Percentiles rank a stretch among this genome's conserved stretches.
These are phyloP conservation scores for Lontra canadensis DNA, from an alignment of 2,113 vertebrate genomes.

Conservation along the genomic window DNA sequence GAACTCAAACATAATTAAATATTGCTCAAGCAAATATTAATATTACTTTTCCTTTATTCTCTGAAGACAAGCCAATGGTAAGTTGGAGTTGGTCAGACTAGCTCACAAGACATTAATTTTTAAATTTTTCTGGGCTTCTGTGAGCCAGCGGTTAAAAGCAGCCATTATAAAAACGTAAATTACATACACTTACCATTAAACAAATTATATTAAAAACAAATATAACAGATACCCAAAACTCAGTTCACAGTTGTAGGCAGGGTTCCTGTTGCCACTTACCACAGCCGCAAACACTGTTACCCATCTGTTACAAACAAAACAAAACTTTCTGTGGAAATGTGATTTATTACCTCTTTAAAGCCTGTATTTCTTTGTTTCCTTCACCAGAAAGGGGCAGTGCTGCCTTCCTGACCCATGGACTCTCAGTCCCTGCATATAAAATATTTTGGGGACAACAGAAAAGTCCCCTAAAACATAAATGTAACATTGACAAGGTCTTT, in stretches of 20 bases:
- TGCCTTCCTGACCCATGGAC: not conserved
- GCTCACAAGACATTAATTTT: not conserved
- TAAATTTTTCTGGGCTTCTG: not conserved
- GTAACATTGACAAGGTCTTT: not conserved
- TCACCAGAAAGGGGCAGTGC: not conserved
- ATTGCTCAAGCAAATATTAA: slow-evolving; percentile 25
- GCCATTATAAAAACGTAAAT: not conserved
- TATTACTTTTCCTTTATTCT: slow-evolving; percentile 27
- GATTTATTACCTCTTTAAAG: not conserved
- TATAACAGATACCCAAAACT: not conserved
- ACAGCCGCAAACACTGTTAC: not conserved
- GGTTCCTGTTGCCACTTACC: not conserved
- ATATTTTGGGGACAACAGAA: not conserved
- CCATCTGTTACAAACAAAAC: not conserved
- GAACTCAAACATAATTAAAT: not conserved
- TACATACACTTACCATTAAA: not conserved
- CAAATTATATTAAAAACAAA: slow-evolving; percentile 33
- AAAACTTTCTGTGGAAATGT: not conserved
- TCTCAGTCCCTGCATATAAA: not conserved
- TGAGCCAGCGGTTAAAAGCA: not conserved
- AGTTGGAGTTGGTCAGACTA: not conserved
- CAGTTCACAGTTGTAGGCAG: not conserved
- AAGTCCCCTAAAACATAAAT: not conserved
- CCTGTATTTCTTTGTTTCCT: not conserved
- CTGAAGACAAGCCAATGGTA: not conserved